Conservation (phyloP, 2,797 vertebrate genomes). For the Tokudaia muenninki region DNA sequence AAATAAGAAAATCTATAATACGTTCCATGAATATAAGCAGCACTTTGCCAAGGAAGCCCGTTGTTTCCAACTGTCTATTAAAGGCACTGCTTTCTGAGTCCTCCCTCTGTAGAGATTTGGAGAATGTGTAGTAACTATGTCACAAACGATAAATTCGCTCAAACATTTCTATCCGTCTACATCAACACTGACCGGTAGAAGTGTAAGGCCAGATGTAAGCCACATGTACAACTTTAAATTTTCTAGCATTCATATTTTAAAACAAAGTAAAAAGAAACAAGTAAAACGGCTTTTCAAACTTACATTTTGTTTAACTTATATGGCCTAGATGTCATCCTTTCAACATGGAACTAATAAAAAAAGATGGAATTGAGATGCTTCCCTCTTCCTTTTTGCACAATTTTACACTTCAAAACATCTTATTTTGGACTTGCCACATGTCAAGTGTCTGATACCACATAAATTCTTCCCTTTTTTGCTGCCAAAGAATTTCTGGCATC, state of each 20-base stretch:
- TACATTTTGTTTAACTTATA: constrained; percentile 47
- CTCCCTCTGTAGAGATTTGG: background rate
- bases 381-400: background rate
- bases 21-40: background rate
- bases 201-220: constrained; percentile 30
- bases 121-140: background rate
- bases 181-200: background rate
- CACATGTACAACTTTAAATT: constrained; percentile 1
- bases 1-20: background rate
- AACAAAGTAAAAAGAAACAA: constrained; percentile 46
- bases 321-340: constrained; percentile 34
- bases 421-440: constrained; percentile 39
- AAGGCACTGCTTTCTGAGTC: background rate
- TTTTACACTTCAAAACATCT: constrained; percentile 61
- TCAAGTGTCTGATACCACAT: constrained; percentile 24
- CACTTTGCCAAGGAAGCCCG: background rate
- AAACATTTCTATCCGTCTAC: background rate
- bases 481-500: constrained; percentile 65
- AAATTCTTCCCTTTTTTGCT: constrained; percentile 29
- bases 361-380: constrained; percentile 2
- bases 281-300: constrained; percentile 26
- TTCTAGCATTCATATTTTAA: constrained; percentile 28
- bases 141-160: background rate
- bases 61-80: background rate
- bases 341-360: constrained; percentile 31